Conservation (phyloP, 2,113 vertebrate species). For the Chionodraco myersi region DNA sequence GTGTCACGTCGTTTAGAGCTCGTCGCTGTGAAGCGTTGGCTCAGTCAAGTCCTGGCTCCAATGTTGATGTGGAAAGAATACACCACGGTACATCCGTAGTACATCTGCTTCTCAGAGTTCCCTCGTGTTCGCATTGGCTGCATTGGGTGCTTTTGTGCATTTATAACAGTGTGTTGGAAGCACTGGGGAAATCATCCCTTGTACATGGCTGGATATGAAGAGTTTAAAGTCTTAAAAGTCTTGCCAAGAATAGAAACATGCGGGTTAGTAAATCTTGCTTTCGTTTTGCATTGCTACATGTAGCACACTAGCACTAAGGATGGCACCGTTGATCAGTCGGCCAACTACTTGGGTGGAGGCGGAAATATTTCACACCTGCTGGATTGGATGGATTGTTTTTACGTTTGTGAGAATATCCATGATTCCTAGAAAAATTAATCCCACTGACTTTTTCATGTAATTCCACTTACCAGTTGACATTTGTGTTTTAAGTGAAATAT, state of each 20-base stretch:
- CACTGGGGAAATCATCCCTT: neutral
- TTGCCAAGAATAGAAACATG: neutral
- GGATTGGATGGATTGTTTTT: neutral
- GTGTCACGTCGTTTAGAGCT: slow-evolving; percentile 39
- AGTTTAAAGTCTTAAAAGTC: neutral
- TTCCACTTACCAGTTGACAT: no score
- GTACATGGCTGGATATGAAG: neutral
- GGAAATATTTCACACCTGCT: neutral
- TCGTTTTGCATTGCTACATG: neutral
- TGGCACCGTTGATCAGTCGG: neutral
- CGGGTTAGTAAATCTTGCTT: neutral
- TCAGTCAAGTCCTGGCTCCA: slow-evolving; percentile 25
- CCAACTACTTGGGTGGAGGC: neutral
- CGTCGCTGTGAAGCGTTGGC: slow-evolving; percentile 28
- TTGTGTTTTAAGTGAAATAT: neutral
- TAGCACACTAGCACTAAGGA: neutral
- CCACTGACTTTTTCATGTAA: neutral
- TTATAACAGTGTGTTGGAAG: slow-evolving; percentile 6
- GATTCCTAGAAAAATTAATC: neutral
- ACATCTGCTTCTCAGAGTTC: neutral
- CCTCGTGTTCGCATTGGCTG: neutral
- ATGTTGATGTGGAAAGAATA: slow-evolving; percentile 33
- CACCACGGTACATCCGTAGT: slow-evolving; percentile 4
- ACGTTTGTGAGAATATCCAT: no score
- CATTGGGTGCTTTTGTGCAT: slow-evolving; percentile 3